Evolutionary conservation across 2,113 vertebrate species (phyloP).

Genomic region (Stigmatopora argus): DNA sequence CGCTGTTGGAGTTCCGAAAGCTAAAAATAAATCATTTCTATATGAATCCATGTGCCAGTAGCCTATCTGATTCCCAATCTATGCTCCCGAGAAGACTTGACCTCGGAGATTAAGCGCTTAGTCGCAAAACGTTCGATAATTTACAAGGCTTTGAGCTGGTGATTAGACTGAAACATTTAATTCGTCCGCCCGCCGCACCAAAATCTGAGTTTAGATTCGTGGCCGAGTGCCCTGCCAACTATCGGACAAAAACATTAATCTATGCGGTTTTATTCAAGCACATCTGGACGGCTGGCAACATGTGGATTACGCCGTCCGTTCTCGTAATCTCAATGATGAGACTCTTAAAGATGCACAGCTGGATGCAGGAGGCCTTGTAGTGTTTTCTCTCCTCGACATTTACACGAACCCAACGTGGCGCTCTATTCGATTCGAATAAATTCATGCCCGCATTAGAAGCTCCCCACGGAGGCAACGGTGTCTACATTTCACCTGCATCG

Average conservation of each 20-base stretch:
- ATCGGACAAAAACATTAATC: slow-evolving; percentile 49
- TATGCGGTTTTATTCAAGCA: slow-evolving; percentile 32
- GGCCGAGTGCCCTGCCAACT: slow-evolving; percentile 2
- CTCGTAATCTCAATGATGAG: background rate
- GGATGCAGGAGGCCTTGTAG: background rate
- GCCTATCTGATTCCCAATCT: slow-evolving; percentile 5
- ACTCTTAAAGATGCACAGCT: background rate
- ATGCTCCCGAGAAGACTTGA: slow-evolving; percentile 46
- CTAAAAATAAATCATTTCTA: background rate
- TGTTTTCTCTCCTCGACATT: background rate
- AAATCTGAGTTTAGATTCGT: background rate
- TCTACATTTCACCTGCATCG: background rate
- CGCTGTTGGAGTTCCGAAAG: background rate
- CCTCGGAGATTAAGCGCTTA: slow-evolving; percentile 66
- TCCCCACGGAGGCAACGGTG: background rate
- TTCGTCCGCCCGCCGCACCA: background rate
- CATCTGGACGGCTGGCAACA: slow-evolving; percentile 16
- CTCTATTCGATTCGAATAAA: background rate
- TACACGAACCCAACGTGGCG: background rate
- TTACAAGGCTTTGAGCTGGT: slow-evolving; percentile 47
- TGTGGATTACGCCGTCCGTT: background rate
- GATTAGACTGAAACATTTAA: slow-evolving; percentile 56
- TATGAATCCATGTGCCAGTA: slow-evolving; percentile 8
- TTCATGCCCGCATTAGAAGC: background rate
- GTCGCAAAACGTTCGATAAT: slow-evolving; percentile 59